Evolutionary conservation across 2,113 vertebrate species (phyloP), one percentile per base, ranked within the genome.

Genomic region (Hirundichthys speculiger): DNA sequence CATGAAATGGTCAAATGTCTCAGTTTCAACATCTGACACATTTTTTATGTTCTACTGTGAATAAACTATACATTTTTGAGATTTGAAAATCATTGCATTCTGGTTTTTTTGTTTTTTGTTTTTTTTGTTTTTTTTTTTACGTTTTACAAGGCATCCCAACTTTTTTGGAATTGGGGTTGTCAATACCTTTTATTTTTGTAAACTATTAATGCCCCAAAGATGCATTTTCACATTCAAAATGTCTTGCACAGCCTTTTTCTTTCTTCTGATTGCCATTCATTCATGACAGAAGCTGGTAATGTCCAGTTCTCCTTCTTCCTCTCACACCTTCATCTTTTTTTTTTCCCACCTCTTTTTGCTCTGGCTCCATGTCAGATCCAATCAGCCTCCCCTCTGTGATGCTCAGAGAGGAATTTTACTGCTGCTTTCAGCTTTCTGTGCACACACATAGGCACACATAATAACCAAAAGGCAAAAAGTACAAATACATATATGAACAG

Each of bases 361-460:
- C 82, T 77, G 64, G 66, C 79, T 81, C 54, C 30, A 51, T 86
- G 87, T 89, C 88, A 88, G 79, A 78, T 88, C 74, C 68, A 78
- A 88, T 88, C 82, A 86, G 66, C 80, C 86, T 85, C 84, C 81
- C 87, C 67, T 82, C 68, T 77, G 85, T 82, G 84, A 77, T 83
- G 85, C 64, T 79, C 84, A 25, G 50, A 80, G 72, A 89, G 81
- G 88, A 91, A 89, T 90, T 90, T 88, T 83, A 89, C 77, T 87
- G 77, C 86, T 72, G 82, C 76, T 83, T 79, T 88, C 80, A 82
- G 69, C 63, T 75, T 65, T 58, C 72, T 62, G 58, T 78, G 51
- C 70, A 60, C 18, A 41, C 73, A 61, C 59, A 27, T 59, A 49
- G 46, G 42, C 66, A 76, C 64, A 56, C 41, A 61, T 43, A 21